These are phyloP conservation scores for Pollenia amentaria DNA, from an alignment of 2,888 invertebrate species.

Conservation along the genomic window DNA sequence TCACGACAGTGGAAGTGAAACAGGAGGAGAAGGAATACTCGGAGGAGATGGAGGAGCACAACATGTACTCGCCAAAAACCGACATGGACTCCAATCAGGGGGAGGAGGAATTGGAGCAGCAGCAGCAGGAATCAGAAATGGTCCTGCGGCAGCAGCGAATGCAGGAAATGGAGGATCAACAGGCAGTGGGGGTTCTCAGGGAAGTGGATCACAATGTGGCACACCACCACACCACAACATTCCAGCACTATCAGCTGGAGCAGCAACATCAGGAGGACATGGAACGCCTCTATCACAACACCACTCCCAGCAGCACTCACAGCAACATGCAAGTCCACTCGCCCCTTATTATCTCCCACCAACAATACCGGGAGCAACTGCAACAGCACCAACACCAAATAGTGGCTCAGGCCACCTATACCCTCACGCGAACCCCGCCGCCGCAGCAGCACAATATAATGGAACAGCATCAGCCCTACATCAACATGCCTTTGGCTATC, in stretches of 20 bases:
- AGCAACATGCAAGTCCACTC: conserved; percentile 77
- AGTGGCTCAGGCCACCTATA: conserved; percentile 81
- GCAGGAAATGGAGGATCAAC: conserved; percentile 25
- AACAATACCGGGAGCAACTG: conserved; percentile 79
- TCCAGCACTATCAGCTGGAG: conserved; percentile 70
- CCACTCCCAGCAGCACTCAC: conserved; percentile 76
- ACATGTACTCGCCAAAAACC: conserved; percentile 59
- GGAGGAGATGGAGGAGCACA: conserved; percentile 33
- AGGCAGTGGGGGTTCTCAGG: conserved; percentile 38
- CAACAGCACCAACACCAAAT: conserved; percentile 77
- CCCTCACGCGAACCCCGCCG: conserved; percentile 80
- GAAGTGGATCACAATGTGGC: conserved; percentile 70
- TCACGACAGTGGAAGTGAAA: conserved; percentile 63
- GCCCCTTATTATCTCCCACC: conserved; percentile 81
- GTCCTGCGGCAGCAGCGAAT: background rate
- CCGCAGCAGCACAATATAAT: conserved; percentile 81
- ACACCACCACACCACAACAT: conserved; percentile 61
- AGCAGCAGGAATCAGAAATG: conserved; percentile 33
- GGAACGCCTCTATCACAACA: conserved; percentile 75
- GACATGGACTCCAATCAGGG: conserved; percentile 11
- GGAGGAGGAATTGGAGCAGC: conserved; percentile 8
- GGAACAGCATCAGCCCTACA: conserved; percentile 82
- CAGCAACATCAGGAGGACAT: conserved; percentile 74
- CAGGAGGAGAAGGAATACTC: conserved; percentile 57
- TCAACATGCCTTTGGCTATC: conserved; percentile 85